phyloP scores from a whole-genome alignment of 2,888 invertebrate species.

The Oegoconia quadripuncta region DNA sequence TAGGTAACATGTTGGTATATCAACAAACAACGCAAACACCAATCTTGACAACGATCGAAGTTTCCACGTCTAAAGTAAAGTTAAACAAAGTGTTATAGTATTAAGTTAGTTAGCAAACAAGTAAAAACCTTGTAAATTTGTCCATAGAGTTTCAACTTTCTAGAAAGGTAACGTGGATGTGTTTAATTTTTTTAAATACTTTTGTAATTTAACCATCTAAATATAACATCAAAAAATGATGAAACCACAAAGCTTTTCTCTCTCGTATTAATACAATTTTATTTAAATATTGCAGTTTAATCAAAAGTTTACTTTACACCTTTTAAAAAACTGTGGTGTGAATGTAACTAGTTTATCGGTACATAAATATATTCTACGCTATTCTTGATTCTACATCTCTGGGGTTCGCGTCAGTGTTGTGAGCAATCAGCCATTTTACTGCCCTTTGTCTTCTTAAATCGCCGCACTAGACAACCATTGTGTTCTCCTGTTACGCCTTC shows the following conservation, averaged over 20 bases:
- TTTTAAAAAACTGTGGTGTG: no score
- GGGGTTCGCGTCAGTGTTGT: conserved; percentile 51
- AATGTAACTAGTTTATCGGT: conserved; percentile 14
- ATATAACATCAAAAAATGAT: no score
- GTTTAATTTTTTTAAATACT: background rate
- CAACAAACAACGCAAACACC: no score
- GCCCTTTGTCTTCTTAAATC: conserved; percentile 77
- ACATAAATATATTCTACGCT: conserved; percentile 13
- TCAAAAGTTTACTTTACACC: no score
- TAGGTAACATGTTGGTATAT: no score
- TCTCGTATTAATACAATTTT: no score
- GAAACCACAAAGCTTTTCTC: no score
- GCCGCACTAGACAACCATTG: conserved; percentile 51
- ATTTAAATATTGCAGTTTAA: no score
- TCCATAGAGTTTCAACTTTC: conserved; percentile 18
- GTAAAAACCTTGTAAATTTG: conserved; percentile 36
- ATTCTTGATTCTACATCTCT: conserved; percentile 27
- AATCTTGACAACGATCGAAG: conserved; percentile 30
- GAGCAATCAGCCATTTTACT: conserved; percentile 73
- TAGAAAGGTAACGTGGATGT: background rate
- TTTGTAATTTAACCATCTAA: no score
- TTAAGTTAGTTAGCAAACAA: conserved; percentile 42
- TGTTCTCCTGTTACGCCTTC: conserved; percentile 21
- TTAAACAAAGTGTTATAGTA: conserved; percentile 40
- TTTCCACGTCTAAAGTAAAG: conserved; percentile 27